These are phyloP conservation scores for Ischnura elegans DNA, from an alignment of 2,888 invertebrate species.

Conservation along the genomic window DNA sequence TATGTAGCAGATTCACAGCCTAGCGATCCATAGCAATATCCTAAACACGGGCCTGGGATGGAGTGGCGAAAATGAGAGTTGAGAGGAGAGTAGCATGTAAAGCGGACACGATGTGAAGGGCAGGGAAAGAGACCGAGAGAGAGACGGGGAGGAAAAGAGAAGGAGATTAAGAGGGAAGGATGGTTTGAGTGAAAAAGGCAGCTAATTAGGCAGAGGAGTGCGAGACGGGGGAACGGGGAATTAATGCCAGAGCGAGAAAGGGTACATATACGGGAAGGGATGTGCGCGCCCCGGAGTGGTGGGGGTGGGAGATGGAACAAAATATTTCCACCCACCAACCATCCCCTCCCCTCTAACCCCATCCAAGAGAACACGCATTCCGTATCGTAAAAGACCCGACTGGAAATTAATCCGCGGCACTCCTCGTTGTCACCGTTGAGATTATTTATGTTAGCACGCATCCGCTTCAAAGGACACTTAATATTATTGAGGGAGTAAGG, in stretches of 20 bases:
- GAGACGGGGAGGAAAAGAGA: too few relatives aligned
- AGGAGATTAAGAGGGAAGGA: too few relatives aligned
- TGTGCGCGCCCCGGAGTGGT: neutral
- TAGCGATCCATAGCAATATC: too few relatives aligned
- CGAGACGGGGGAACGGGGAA: slow-evolving; percentile 14
- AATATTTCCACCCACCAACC: neutral
- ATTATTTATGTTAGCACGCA: slow-evolving; percentile 6
- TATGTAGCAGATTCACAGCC: too few relatives aligned
- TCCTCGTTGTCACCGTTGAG: neutral
- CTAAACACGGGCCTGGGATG: too few relatives aligned
- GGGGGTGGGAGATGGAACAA: neutral
- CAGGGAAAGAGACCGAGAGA: too few relatives aligned
- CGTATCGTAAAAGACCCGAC: neutral
- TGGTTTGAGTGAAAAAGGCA: slow-evolving; percentile 8
- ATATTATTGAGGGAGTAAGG: neutral
- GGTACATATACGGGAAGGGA: neutral
- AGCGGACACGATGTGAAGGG: too few relatives aligned
- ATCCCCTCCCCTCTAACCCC: neutral
- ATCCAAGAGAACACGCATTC: neutral
- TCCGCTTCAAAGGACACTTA: slow-evolving; percentile 5
- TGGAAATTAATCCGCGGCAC: slow-evolving; percentile 7
- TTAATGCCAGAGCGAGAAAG: neutral
- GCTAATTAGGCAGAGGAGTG: slow-evolving; percentile 24
- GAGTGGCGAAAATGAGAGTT: neutral
- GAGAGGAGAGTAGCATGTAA: too few relatives aligned